These are phyloP conservation scores for Bombus haemorrhoidalis DNA, from an alignment of 1,140 invertebrate genomes.

Conservation along the genomic window DNA sequence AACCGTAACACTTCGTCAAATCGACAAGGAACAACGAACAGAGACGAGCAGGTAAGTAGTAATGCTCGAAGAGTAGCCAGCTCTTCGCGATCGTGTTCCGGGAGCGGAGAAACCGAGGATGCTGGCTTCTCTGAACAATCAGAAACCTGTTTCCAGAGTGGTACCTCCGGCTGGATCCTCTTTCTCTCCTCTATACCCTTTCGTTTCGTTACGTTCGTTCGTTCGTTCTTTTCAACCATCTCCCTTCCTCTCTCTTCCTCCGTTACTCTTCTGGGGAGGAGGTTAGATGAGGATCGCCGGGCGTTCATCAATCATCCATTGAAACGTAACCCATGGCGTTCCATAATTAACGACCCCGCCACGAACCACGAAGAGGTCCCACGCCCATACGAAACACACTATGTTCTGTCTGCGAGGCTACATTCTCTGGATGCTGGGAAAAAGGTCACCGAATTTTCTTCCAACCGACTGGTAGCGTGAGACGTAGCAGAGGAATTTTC, in stretches of 20 bases:
- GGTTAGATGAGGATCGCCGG: slow-evolving; percentile 68
- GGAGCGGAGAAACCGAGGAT: slow-evolving; percentile 63
- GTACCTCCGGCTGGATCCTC: slow-evolving; percentile 57
- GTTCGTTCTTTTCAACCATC: slow-evolving; percentile 53
- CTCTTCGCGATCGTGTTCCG: slow-evolving; percentile 57
- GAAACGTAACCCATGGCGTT: slow-evolving; percentile 75
- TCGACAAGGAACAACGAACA: slow-evolving; percentile 34
- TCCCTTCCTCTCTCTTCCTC: slow-evolving; percentile 9
- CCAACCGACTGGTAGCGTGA: too few species aligned
- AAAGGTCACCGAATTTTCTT: slow-evolving; percentile 35
- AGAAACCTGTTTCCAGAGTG: slow-evolving; percentile 70
- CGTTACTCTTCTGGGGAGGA: slow-evolving; percentile 39
- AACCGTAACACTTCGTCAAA: slow-evolving; percentile 38
- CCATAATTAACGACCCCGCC: slow-evolving; percentile 74
- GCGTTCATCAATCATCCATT: slow-evolving; percentile 77
- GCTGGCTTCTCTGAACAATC: slow-evolving; percentile 67
- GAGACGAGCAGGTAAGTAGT: slow-evolving; percentile 41
- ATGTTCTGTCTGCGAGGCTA: slow-evolving; percentile 36
- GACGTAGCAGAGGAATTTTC: not conserved
- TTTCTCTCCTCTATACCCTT: slow-evolving; percentile 53
- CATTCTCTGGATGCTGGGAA: slow-evolving; percentile 35
- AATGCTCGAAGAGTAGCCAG: slow-evolving; percentile 51
- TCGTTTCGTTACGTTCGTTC: slow-evolving; percentile 50
- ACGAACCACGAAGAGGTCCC: slow-evolving; percentile 64
- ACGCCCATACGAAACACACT: slow-evolving; percentile 64